These are phyloP conservation scores for Sebastes reedi DNA, from an alignment of 2,797 vertebrate genomes.

Conservation along the genomic window DNA sequence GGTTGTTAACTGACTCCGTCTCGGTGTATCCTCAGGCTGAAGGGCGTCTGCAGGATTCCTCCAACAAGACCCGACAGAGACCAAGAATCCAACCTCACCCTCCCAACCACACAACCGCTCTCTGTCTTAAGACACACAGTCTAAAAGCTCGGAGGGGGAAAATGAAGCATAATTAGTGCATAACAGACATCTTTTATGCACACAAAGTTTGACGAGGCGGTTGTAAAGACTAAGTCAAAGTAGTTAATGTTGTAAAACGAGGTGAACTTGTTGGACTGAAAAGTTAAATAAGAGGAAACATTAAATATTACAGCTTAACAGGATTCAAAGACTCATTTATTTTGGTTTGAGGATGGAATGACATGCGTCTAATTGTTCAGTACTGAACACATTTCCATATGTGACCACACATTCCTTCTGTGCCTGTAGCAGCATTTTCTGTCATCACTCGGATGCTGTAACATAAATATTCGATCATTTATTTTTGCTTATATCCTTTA, in stretches of 20 bases:
- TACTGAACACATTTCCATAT: background rate
- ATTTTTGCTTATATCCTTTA: background rate
- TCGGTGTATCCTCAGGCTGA: constrained; percentile 53
- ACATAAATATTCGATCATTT: background rate
- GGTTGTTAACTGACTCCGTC: background rate
- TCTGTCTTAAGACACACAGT: background rate
- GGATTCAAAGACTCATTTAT: background rate
- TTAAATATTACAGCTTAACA: background rate
- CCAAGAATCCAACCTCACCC: constrained; percentile 80
- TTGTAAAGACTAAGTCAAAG: too few species aligned
- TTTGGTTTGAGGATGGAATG: background rate
- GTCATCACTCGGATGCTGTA: background rate
- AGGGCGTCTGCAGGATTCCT: constrained; percentile 72
- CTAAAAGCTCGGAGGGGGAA: background rate
- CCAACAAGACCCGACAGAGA: constrained; percentile 84
- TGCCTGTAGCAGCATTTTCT: background rate
- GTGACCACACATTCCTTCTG: background rate
- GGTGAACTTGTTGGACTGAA: background rate
- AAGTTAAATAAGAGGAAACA: background rate
- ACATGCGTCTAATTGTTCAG: background rate
- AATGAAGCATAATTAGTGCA: background rate
- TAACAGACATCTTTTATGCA: background rate
- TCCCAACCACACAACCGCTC: constrained; percentile 14
- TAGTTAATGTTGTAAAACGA: background rate
- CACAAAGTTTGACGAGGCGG: background rate